These are phyloP conservation scores for Cynopterus sphinx DNA, from an alignment of 2,797 vertebrate species.

Conservation along the genomic window DNA sequence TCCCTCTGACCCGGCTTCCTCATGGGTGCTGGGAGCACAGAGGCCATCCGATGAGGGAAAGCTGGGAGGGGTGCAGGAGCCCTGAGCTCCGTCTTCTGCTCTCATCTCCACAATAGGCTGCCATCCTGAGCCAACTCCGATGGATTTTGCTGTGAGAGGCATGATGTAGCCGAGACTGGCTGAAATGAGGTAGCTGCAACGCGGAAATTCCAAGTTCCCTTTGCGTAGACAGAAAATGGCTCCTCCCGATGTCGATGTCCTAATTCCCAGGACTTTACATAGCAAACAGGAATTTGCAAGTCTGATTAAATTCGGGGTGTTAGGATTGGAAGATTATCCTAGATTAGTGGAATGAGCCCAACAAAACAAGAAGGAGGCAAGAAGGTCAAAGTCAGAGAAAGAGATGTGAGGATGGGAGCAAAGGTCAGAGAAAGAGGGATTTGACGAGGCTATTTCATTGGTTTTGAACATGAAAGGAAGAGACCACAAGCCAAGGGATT, in stretches of 20 bases:
- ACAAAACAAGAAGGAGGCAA: background rate
- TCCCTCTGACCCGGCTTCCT: background rate
- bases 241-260: background rate
- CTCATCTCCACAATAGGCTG: background rate
- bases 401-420: background rate
- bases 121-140: background rate
- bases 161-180: too few relatives aligned
- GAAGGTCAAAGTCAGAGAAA: background rate
- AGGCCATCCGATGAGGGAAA: background rate
- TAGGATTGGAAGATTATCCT: background rate
- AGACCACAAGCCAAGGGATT: fast-evolving
- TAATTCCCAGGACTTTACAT: background rate
- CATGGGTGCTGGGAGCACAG: fast-evolving
- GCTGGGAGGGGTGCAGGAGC: too few relatives aligned
- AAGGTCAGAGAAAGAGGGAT: background rate
- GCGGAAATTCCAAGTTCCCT: background rate
- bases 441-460: background rate
- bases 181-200: background rate
- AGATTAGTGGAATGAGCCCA: background rate
- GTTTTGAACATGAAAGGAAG: background rate
- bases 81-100: background rate
- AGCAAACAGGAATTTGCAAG: background rate
- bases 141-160: background rate
- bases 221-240: background rate
- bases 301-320: too few relatives aligned